Percentiles rank a stretch among this genome's conserved stretches.
phyloP scores from a whole-genome alignment of 2,888 invertebrate species.

The Athrips mouffetella region DNA sequence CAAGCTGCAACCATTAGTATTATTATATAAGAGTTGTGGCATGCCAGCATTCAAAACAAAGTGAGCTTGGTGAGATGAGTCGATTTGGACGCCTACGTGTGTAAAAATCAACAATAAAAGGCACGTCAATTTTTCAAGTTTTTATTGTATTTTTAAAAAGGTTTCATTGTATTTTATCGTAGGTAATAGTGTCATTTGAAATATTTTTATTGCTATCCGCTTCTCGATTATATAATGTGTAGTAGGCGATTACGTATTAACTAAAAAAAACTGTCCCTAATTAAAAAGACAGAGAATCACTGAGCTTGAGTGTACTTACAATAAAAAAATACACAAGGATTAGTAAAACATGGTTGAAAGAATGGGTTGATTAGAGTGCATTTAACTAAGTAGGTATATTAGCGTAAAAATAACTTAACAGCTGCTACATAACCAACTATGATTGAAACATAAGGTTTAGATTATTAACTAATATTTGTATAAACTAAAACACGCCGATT shows the following conservation, averaged over 20 bases:
- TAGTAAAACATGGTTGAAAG: constrained; percentile 45
- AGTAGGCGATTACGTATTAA: constrained; percentile 69
- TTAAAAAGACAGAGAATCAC: constrained; percentile 34
- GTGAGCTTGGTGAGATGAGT: no score
- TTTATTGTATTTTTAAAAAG: constrained; percentile 69
- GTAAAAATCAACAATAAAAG: not conserved
- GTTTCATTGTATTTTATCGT: constrained; percentile 71
- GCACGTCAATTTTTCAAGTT: constrained; percentile 35
- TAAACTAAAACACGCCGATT: constrained; percentile 32
- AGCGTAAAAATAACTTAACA: constrained; percentile 64
- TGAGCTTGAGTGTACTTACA: constrained; percentile 28
- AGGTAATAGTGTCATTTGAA: constrained; percentile 74
- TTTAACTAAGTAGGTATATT: constrained; percentile 60
- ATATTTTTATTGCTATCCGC: constrained; percentile 66
- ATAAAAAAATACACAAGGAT: constrained; percentile 37
- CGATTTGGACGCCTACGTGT: no score
- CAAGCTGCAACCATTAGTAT: no score
- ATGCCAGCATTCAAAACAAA: no score
- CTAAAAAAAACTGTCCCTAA: constrained; percentile 52
- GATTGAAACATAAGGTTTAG: constrained; percentile 41
- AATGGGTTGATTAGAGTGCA: constrained; percentile 61
- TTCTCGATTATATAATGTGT: constrained; percentile 70
- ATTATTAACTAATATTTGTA: constrained; percentile 41
- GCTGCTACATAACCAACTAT: constrained; percentile 60
- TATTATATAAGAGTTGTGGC: no score